phyloP scores from a whole-genome alignment of 2,888 invertebrate genomes.

The Lamproptera curius region DNA sequence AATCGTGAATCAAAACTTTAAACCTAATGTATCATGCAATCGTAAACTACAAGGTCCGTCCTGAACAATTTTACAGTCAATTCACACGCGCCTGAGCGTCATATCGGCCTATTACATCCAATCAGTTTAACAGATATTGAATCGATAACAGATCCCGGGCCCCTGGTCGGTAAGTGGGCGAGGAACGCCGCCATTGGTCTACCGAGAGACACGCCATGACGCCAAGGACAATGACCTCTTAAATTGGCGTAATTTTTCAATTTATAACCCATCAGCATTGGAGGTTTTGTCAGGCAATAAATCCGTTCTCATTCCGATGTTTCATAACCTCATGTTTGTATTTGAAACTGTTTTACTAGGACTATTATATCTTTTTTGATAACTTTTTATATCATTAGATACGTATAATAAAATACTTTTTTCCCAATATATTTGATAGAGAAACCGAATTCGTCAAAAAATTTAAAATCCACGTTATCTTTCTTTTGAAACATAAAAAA shows the following conservation, averaged over 20 bases:
- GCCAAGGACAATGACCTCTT: conserved; percentile 58
- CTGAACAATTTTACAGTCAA: not conserved
- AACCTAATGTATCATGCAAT: too few species aligned
- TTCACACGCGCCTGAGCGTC: conserved; percentile 24
- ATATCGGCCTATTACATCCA: conserved; percentile 24
- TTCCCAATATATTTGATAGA: too few species aligned
- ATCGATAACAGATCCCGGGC: conserved; percentile 41
- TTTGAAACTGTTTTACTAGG: too few species aligned
- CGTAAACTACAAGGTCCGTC: too few species aligned
- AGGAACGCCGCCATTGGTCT: conserved; percentile 45
- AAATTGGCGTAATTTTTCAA: conserved; percentile 60
- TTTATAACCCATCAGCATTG: conserved; percentile 39
- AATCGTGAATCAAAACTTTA: too few species aligned
- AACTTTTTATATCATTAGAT: too few species aligned
- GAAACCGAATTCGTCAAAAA: too few species aligned
- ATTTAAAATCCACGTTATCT: not conserved
- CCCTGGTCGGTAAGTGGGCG: conserved; percentile 46
- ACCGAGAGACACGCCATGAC: conserved; percentile 39
- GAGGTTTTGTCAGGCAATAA: conserved; percentile 28
- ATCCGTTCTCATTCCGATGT: conserved; percentile 18
- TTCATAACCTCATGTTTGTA: conserved; percentile 6
- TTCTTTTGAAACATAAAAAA: not conserved
- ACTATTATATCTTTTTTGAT: too few species aligned
- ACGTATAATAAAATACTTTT: too few species aligned
- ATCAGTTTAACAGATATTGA: conserved; percentile 40